Evolutionary conservation across 2,797 vertebrate species (phyloP), one percentile per base, ranked within the genome.

Genomic region (Lagocephalus sceleratus): DNA sequence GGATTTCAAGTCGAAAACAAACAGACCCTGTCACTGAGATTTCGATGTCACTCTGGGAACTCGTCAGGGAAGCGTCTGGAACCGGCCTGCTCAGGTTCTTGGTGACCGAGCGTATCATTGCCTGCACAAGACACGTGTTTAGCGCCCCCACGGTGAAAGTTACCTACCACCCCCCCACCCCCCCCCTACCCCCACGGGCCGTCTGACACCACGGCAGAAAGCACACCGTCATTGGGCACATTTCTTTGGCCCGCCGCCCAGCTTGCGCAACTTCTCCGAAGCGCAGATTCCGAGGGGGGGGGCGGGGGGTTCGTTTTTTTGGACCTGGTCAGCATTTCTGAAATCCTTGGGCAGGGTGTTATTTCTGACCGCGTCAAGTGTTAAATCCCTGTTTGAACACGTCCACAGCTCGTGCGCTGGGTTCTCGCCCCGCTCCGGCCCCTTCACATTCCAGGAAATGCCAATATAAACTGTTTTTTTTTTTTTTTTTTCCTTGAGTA

Each of bases 401-500:
- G 78, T 71, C 57, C 71, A 62, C 49, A 60, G 63, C 73, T 57
- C 79, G 71, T 84, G 68, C 69, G 71, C 75, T 74, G 46, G 15
- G 73, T 71, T 56, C 60, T 52, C 62, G 67, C 66, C 26, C 25
- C 68, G 72, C 73, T 82, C 75, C 73, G 49, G 67, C 68, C 78
- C 75, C 65, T 80, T 76, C 63, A 60, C 81, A 86, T 85, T 87
- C 81, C 89, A 88, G 90, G 89, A 91, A 91, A 88, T 89, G 60
- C 87, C 87, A 83, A 56, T 73, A 75, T 84, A 85, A 89, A 82
- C 84, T 22, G 55, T 79, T 75, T 48, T 48, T 52, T 75, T 51
- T 47, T 54, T 22, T 15, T 22, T 71, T 56, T 55, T 19, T 7
- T 1, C n/a, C 47, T 20, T 3, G 59, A 76, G 69, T 70, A 63